A percentile compares a stretch with the other conserved stretches of the same genome.
These are phyloP conservation scores for Aspidiotus rigidus DNA, from an alignment of 2,888 invertebrate species.

Conservation along the genomic window DNA sequence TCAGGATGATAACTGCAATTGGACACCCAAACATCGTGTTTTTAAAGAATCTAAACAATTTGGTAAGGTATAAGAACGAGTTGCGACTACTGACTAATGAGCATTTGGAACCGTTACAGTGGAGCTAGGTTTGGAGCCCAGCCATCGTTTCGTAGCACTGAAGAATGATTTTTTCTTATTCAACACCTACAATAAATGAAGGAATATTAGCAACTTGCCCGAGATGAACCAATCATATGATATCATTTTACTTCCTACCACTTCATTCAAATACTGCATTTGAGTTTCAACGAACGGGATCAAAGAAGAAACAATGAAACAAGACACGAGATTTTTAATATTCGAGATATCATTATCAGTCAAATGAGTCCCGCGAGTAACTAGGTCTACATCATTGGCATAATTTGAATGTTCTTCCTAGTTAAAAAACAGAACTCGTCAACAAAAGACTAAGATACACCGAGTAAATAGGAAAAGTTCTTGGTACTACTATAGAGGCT, in stretches of 20 bases:
- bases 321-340: constrained; percentile 71
- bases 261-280: constrained; percentile 67
- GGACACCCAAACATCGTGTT: constrained; percentile 22
- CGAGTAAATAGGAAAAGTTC: too few species aligned
- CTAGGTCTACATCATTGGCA: too few species aligned
- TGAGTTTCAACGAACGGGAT: constrained; percentile 87
- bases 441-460: too few species aligned
- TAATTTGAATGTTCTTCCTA: too few species aligned
- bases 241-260: constrained; percentile 46
- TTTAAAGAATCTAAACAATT: constrained; percentile 2
- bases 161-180: constrained; percentile 84
- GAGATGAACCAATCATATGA: constrained; percentile 13
- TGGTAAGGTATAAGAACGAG: constrained; percentile 6
- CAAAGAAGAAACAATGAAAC: constrained; percentile 75
- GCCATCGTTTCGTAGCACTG: constrained; percentile 92
- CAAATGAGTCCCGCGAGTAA: constrained; percentile 45
- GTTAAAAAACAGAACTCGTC: too few species aligned
- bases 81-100: constrained; percentile 18
- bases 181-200: constrained; percentile 49
- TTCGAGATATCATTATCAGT: constrained; percentile 75
- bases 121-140: constrained; percentile 71
- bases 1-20: constrained; percentile 61
- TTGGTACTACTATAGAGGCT: too few species aligned
- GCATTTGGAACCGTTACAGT: constrained; percentile 65
- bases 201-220: constrained; percentile 3